Base-by-base conservation (phyloP, 1,140 invertebrate genomes). In the Heliconius hermathena region DNA sequence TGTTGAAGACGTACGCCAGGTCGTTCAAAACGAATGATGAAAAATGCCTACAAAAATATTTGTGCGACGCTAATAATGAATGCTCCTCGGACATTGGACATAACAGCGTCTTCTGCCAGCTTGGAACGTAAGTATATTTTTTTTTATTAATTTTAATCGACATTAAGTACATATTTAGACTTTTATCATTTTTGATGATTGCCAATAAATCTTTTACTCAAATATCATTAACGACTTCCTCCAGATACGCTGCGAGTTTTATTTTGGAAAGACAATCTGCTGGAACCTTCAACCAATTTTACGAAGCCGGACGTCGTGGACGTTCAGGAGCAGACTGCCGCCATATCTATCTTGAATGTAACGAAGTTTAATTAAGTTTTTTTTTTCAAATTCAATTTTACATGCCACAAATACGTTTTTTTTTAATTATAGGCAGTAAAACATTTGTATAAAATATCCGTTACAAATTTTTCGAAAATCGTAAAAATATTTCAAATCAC, bases 41-140 rank as follows among this genome's bases (percentile, higher is more conserved):
- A 84, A 95, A 95, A 80, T 98, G 97, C 90, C 96, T 97, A 88
- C 96, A 97, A 95, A 98, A 96, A 91, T 97, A 96, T 95, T 95
- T 99, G 71, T 99, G 98, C 88, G 97, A 98, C 87, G 98, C 98
- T 3, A 98, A 97, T 89, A 97, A 96, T 29, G 98, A 98, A 89
- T 99, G 98, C 90, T 95, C 97, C n/a, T 95, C 95, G 11, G 97
- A 98, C 87, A 97, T 97, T 74, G 97, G 97, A 84, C 96, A 97
- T 81, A 97, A 97, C 82, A 97, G 97, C 85, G 96, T 98, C 74
- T 98, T 98, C 96, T 98, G 98, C 87, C 98, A 98, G 95, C 95
- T 99, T 83, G 98, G 98, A 97, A 97, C 98, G 98, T 99, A 95
- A 97, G 97, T 97, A 81, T 74, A 49, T 78, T 11, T 54, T 74